A percentile compares a stretch with the other conserved stretches of the same genome.
Conservation (phyloP, 2,888 invertebrate genomes). For the Erebia epiphron region DNA sequence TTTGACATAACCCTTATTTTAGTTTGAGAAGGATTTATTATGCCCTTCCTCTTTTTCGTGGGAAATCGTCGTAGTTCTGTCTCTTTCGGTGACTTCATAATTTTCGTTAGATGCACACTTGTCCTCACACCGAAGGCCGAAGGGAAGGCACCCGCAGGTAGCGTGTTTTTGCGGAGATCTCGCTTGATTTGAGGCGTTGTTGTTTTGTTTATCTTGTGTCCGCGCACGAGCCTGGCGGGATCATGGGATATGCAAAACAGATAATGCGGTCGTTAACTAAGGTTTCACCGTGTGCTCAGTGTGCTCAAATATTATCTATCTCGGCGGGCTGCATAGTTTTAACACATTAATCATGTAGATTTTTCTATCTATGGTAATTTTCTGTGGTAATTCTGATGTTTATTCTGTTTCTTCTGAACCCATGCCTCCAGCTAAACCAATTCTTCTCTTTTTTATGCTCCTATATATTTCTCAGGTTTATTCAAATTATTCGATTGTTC, state of each 20-base stretch:
- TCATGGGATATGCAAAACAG: constrained; percentile 43
- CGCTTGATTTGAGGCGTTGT: constrained; percentile 63
- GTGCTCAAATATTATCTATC: constrained; percentile 26
- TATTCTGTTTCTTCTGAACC: background rate
- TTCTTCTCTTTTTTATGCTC: background rate
- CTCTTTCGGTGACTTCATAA: constrained; percentile 56
- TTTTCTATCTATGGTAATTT: background rate
- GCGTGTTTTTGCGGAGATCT: constrained; percentile 71
- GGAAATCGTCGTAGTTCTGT: constrained; percentile 49
- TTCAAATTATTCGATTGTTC: constrained; percentile 4
- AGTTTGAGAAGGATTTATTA: constrained; percentile 52
- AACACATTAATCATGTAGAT: constrained; percentile 23
- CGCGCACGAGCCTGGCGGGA: constrained; percentile 54
- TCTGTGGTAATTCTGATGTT: too few species aligned
- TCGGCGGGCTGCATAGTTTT: constrained; percentile 7
- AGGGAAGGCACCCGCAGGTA: constrained; percentile 60
- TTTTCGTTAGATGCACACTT: constrained; percentile 51
- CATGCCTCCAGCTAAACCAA: background rate
- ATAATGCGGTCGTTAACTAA: constrained; percentile 30
- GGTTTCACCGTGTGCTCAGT: constrained; percentile 27
- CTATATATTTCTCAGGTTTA: background rate
- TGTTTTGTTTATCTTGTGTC: constrained; percentile 60
- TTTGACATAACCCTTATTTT: constrained; percentile 68
- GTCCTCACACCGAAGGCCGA: constrained; percentile 54
- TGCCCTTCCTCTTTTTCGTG: constrained; percentile 54